These are phyloP conservation scores for Anodontia alba DNA, from an alignment of 2,888 invertebrate species.

Conservation along the genomic window DNA sequence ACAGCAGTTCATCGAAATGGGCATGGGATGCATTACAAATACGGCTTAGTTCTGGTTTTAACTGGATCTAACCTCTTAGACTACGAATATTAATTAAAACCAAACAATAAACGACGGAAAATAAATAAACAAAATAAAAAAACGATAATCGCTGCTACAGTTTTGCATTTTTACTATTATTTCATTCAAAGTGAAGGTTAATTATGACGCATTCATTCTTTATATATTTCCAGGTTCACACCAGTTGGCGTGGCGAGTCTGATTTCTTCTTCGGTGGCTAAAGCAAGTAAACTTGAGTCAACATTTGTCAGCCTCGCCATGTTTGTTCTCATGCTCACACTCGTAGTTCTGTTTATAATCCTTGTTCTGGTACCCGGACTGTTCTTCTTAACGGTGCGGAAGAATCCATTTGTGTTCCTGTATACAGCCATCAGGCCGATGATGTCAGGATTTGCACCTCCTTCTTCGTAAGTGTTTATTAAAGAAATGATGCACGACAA, in stretches of 20 bases:
- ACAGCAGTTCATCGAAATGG: too few relatives aligned
- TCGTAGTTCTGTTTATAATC: slow-evolving; percentile 63
- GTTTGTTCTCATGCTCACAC: slow-evolving; percentile 61
- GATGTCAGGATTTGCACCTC: slow-evolving; percentile 60
- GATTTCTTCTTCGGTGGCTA: slow-evolving; percentile 64
- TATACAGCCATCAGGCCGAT: slow-evolving; percentile 47
- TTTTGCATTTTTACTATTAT: too few relatives aligned
- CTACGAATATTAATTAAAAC: too few relatives aligned
- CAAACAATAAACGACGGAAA: too few relatives aligned
- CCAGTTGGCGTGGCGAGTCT: slow-evolving; percentile 72
- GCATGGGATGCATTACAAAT: too few relatives aligned
- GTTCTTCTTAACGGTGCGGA: slow-evolving; percentile 58
- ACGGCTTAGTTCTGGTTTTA: too few relatives aligned
- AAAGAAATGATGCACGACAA: too few relatives aligned
- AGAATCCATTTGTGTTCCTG: slow-evolving; percentile 65
- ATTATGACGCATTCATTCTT: too few relatives aligned
- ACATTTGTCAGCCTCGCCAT: slow-evolving; percentile 66
- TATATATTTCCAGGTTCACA: slow-evolving; percentile 61
- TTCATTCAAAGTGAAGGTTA: too few relatives aligned
- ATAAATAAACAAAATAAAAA: too few relatives aligned
- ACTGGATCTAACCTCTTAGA: too few relatives aligned
- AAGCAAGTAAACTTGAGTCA: slow-evolving; percentile 49
- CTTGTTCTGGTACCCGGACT: slow-evolving; percentile 60
- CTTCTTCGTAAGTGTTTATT: slow-evolving; percentile 43
- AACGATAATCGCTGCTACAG: too few relatives aligned